phyloP scores from a whole-genome alignment of 2,113 vertebrate genomes.

The Charina bottae region DNA sequence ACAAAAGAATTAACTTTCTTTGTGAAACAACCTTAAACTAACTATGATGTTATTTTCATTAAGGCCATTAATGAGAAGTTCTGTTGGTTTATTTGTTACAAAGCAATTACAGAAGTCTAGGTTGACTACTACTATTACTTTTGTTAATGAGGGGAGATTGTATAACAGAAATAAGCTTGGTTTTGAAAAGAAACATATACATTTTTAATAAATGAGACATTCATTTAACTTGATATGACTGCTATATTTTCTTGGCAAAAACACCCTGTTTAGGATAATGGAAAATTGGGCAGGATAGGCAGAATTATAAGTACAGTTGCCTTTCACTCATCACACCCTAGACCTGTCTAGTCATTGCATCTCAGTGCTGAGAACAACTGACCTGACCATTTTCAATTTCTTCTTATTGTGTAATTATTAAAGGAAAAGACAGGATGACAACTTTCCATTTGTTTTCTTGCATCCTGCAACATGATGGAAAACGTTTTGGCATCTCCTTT shows the following conservation, averaged over 20 bases:
- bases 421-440: neutral
- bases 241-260: neutral
- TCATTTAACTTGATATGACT: neutral
- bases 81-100: neutral
- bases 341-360: neutral
- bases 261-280: neutral
- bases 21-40: neutral
- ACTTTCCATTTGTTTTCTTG: neutral
- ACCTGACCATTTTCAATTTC: neutral
- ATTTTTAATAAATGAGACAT: neutral
- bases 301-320: neutral
- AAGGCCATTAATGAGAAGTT: neutral
- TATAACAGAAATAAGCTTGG: neutral
- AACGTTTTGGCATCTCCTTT: neutral
- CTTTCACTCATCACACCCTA: neutral
- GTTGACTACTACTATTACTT: neutral
- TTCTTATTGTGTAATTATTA: neutral
- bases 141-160: neutral
- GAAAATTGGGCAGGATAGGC: neutral
- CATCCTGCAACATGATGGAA: neutral
- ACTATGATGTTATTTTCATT: neutral
- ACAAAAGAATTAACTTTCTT: neutral
- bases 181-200: neutral
- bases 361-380: neutral
- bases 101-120: neutral